Evolutionary conservation across 2,797 vertebrate genomes (phyloP).

Genomic region (Zalophus californianus): DNA sequence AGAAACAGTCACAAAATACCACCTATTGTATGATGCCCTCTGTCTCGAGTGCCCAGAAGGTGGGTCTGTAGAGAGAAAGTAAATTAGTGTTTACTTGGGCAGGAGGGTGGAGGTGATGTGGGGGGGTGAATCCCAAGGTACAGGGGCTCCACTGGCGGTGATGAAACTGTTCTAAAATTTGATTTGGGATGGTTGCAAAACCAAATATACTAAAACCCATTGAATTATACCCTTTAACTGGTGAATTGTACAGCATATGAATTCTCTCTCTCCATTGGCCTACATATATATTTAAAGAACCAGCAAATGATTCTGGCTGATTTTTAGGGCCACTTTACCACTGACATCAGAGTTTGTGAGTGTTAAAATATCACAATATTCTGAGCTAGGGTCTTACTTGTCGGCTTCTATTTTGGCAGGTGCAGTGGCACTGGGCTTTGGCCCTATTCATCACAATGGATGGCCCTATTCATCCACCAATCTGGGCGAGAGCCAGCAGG

Average conservation of each 20-base stretch:
- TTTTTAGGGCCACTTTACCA: fast-evolving
- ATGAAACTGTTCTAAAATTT: neutral
- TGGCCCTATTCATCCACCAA: no score
- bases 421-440: neutral
- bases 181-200: neutral
- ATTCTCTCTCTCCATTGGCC: neutral
- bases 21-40: neutral
- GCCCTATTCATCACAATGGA: fast-evolving
- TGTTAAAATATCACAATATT: fast-evolving
- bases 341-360: neutral
- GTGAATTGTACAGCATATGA: neutral
- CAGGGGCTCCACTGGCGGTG: neutral
- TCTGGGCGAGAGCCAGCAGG: neutral
- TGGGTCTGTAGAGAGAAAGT: neutral
- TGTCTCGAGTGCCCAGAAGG: neutral
- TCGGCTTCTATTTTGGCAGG: fast-evolving
- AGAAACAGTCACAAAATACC: neutral
- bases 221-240: neutral
- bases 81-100: neutral
- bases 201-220: neutral
- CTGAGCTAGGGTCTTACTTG: neutral
- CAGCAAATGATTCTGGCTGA: neutral
- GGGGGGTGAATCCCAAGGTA: neutral
- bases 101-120: neutral
- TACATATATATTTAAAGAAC: neutral